These are phyloP conservation scores for Acromyrmex heyeri DNA, from an alignment of 1,140 invertebrate species.

Conservation along the genomic window DNA sequence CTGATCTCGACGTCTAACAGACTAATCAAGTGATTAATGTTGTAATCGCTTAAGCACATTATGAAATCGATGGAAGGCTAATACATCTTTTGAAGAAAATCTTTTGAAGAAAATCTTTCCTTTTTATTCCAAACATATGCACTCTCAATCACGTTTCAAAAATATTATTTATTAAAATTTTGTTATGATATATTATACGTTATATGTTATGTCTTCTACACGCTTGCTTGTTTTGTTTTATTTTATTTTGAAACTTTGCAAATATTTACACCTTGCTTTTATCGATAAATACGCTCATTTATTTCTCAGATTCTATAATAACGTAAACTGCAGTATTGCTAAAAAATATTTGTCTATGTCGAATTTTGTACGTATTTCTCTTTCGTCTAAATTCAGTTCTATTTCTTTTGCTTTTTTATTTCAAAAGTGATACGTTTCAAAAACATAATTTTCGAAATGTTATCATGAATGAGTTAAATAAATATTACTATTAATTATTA, in stretches of 20 bases:
- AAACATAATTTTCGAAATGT: too few relatives aligned
- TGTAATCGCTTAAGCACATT: constrained; percentile 31
- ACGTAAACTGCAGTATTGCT: too few relatives aligned
- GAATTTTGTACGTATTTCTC: too few relatives aligned
- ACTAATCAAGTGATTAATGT: constrained; percentile 18
- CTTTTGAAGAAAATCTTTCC: background rate
- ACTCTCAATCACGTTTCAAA: background rate
- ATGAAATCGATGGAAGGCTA: constrained; percentile 7
- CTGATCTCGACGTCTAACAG: background rate
- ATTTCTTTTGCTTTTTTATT: too few relatives aligned
- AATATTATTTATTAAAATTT: background rate
- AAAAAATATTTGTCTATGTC: too few relatives aligned
- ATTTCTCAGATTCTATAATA: too few relatives aligned
- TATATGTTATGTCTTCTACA: background rate
- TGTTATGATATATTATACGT: background rate
- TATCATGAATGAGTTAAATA: too few relatives aligned
- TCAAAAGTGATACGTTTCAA: too few relatives aligned
- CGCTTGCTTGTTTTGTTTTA: background rate
- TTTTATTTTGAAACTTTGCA: background rate
- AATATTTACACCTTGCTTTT: too few relatives aligned
- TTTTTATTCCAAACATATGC: background rate
- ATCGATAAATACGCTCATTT: too few relatives aligned
- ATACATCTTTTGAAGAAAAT: background rate
- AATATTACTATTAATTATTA: too few relatives aligned
- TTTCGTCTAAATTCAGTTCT: too few relatives aligned